Evolutionary conservation across 2,888 invertebrate genomes (phyloP).

Genomic region (Caenorhabditis japonica): DNA sequence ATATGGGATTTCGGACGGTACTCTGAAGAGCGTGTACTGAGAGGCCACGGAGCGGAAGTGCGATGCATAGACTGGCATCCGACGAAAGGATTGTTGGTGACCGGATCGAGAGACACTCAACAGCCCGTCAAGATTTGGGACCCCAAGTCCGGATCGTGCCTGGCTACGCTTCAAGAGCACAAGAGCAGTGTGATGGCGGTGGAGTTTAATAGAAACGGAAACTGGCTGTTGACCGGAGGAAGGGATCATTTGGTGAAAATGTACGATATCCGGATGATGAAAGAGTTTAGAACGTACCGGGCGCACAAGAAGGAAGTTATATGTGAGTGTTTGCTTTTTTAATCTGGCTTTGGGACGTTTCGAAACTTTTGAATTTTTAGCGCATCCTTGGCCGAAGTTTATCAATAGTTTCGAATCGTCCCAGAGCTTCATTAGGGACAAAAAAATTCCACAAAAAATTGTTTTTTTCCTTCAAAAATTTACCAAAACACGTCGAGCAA

Average conservation of each 20-base stretch:
- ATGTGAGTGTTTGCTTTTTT: conserved; percentile 74
- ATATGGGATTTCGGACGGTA: conserved; percentile 97
- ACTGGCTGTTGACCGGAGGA: conserved; percentile 85
- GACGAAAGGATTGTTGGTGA: conserved; percentile 93
- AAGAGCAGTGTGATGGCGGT: conserved; percentile 99
- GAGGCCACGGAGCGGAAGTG: conserved; percentile 79
- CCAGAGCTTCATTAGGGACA: too few relatives aligned
- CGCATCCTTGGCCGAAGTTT: too few relatives aligned
- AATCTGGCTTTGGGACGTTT: too few relatives aligned
- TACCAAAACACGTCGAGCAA: too few relatives aligned
- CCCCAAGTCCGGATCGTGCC: conserved; percentile 92
- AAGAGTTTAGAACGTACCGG: conserved; percentile 95
- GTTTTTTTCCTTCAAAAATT: too few relatives aligned
- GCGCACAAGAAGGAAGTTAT: conserved; percentile 98
- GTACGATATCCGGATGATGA: conserved; percentile 95
- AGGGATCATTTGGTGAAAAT: conserved; percentile 85
- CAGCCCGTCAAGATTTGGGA: conserved; percentile 99
- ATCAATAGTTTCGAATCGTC: too few relatives aligned
- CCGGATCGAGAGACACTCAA: conserved; percentile 99
- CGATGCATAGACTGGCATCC: conserved; percentile 97
- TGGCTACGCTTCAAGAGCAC: conserved; percentile 97
- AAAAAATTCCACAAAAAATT: too few relatives aligned
- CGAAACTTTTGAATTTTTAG: too few relatives aligned
- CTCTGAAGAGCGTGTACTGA: conserved; percentile 90
- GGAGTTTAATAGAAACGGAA: conserved; percentile 99